phyloP scores from a whole-genome alignment of 2,888 invertebrate genomes.

The Lasioglossum pauxillum region DNA sequence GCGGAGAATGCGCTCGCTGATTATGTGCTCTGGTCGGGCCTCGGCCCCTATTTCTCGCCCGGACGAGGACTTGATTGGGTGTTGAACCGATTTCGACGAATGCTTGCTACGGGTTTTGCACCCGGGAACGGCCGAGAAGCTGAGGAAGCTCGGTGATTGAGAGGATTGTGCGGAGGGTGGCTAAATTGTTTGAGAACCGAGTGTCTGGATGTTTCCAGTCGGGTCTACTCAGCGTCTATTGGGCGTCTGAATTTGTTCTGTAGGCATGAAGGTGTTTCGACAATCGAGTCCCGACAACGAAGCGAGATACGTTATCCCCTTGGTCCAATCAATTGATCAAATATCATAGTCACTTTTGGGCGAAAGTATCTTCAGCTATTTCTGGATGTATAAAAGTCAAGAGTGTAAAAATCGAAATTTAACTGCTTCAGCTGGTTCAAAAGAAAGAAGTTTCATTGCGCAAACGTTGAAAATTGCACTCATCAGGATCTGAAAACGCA shows the following conservation, averaged over 20 bases:
- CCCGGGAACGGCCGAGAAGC: not conserved
- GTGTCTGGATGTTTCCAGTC: not conserved
- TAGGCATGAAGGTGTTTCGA: not conserved
- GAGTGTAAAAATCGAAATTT: too few relatives aligned
- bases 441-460: not conserved
- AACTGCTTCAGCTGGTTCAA: not conserved
- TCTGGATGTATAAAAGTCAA: too few relatives aligned
- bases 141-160: not conserved
- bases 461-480: too few relatives aligned
- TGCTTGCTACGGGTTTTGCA: not conserved
- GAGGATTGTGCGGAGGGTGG: not conserved
- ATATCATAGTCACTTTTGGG: too few relatives aligned
- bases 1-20: not conserved
- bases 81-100: conserved; percentile 1
- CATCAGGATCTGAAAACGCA: not conserved
- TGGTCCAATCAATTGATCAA: too few relatives aligned
- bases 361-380: too few relatives aligned
- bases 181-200: not conserved
- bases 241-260: not conserved
- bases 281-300: not conserved
- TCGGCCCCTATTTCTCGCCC: not conserved
- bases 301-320: not conserved
- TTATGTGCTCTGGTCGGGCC: not conserved
- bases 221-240: not conserved
- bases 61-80: not conserved